phyloP scores from a whole-genome alignment of 2,888 invertebrate species.

The Andrena fulva region DNA sequence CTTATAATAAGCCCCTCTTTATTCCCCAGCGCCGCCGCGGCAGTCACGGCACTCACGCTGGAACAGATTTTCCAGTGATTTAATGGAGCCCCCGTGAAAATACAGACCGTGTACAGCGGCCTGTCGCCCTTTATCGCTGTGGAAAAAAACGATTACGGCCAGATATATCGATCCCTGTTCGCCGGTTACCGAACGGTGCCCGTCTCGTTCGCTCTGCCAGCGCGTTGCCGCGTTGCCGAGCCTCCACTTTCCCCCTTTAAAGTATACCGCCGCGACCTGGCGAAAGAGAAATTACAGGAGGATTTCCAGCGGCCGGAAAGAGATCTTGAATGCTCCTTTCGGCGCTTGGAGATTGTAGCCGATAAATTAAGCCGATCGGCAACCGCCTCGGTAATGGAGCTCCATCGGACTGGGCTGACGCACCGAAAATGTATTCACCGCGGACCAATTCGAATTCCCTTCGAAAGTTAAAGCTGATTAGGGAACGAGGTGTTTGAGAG shows the following conservation, averaged over 20 bases:
- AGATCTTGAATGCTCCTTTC: constrained; percentile 22
- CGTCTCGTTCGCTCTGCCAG: constrained; percentile 33
- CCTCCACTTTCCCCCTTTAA: constrained; percentile 4
- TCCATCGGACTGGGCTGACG: neutral
- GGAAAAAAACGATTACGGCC: constrained; percentile 46
- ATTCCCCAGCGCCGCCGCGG: constrained; percentile 80
- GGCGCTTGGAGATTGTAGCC: neutral
- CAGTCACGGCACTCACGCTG: constrained; percentile 76
- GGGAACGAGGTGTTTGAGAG: too few species aligned
- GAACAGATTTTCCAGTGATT: constrained; percentile 84
- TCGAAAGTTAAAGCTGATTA: too few species aligned
- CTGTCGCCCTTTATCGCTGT: constrained; percentile 39
- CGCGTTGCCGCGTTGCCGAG: constrained; percentile 21
- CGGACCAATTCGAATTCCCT: neutral
- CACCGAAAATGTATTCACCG: constrained; percentile 4
- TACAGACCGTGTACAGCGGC: constrained; percentile 60
- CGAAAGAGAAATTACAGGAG: constrained; percentile 35
- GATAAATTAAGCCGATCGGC: neutral
- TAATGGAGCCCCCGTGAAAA: constrained; percentile 81
- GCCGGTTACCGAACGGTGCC: constrained; percentile 15
- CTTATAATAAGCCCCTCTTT: constrained; percentile 85
- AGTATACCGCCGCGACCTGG: constrained; percentile 37
- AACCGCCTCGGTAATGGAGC: neutral
- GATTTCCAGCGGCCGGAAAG: constrained; percentile 17
- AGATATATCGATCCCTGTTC: constrained; percentile 48